phyloP scores from a whole-genome alignment of 2,113 vertebrate genomes.

The Rallus limicola region DNA sequence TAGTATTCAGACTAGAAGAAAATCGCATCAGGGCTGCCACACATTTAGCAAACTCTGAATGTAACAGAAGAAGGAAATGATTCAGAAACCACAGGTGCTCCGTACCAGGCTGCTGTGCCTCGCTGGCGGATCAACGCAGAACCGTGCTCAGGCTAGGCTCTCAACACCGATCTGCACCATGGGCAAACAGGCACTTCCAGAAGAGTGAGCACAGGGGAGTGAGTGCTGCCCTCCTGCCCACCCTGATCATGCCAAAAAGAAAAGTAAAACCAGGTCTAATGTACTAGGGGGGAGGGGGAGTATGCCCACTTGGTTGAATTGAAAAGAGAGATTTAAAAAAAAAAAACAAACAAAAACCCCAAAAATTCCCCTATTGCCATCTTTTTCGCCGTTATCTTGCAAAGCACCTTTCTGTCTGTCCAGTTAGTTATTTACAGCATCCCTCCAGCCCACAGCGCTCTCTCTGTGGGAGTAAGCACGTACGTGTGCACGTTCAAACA shows the following conservation, averaged over 20 bases:
- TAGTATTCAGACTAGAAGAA: slow-evolving; percentile 4
- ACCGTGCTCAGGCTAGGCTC: neutral
- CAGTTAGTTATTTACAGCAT: neutral
- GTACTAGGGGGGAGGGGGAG: fast-evolving
- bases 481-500: neutral
- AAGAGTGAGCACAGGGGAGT: neutral
- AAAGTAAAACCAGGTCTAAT: neutral
- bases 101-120: neutral
- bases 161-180: neutral
- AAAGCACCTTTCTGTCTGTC: neutral
- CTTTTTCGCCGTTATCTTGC: neutral
- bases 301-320: neutral
- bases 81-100: slow-evolving; percentile 65
- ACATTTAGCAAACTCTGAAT: slow-evolving; percentile 20
- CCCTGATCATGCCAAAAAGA: neutral
- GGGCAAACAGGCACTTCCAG: neutral
- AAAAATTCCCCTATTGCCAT: neutral
- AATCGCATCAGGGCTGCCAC: neutral
- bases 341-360: too few species aligned
- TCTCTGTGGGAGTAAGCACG: neutral
- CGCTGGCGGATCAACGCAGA: neutral
- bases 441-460: neutral
- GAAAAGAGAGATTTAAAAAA: neutral
- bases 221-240: neutral
- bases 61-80: slow-evolving; percentile 63